Conservation (phyloP, 2,888 invertebrate genomes). For the Lasioglossum zephyrum region DNA sequence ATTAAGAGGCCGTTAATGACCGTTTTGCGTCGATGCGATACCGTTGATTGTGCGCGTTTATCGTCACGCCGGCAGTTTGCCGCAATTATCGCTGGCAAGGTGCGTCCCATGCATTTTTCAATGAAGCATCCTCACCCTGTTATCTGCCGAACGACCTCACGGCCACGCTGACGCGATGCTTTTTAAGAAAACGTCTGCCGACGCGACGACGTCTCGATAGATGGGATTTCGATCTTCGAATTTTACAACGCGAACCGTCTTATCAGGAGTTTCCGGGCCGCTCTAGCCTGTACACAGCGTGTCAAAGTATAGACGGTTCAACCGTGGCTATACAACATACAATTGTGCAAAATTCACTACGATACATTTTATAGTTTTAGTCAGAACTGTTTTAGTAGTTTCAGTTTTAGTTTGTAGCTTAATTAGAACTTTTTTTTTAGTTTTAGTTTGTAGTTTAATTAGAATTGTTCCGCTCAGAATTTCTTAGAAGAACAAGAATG, state of each 20-base stretch:
- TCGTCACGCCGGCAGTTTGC: constrained; percentile 35
- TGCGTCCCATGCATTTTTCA: constrained; percentile 11
- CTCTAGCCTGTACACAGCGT: background rate
- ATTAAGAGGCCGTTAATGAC: constrained; percentile 68
- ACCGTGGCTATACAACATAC: no score
- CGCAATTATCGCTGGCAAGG: constrained; percentile 35
- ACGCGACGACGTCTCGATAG: background rate
- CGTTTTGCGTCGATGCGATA: constrained; percentile 45
- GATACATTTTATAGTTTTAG: background rate
- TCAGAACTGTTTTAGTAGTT: background rate
- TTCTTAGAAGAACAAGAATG: no score
- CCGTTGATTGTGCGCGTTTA: constrained; percentile 40
- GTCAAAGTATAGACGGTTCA: background rate
- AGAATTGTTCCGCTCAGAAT: no score
- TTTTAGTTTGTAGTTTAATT: no score
- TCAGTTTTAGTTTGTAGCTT: no score
- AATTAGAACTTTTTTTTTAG: no score
- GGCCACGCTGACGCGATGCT: background rate
- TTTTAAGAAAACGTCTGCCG: background rate
- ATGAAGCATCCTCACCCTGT: constrained; percentile 2
- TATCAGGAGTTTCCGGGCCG: background rate
- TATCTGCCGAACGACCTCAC: background rate
- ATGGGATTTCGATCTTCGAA: background rate
- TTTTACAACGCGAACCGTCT: background rate
- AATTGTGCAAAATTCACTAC: background rate